Conservation (phyloP, 2,113 vertebrate species). For the Brachyhypopomus occidentalis region DNA sequence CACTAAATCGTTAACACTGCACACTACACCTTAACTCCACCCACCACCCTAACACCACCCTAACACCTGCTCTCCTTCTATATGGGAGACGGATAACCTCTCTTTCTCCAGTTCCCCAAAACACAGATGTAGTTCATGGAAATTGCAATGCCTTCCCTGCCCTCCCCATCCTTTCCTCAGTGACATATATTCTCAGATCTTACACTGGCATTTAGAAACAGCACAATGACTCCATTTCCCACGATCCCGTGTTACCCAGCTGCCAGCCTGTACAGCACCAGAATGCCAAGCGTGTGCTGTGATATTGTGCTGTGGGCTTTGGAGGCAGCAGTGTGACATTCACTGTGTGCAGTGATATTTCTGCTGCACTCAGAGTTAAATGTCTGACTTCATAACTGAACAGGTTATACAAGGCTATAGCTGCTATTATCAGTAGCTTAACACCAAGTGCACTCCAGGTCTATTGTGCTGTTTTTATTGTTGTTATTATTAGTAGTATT, state of each 20-base stretch:
- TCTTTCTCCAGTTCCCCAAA: neutral
- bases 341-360: constrained; percentile 34
- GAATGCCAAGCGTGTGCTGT: neutral
- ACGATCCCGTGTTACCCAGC: neutral
- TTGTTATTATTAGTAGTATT: neutral
- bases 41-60: neutral
- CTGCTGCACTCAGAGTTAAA: neutral
- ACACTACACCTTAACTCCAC: neutral
- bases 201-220: constrained; percentile 10
- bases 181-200: neutral
- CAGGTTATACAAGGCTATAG: neutral
- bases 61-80: no score
- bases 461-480: neutral
- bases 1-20: no score
- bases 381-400: neutral
- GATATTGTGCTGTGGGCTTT: no score
- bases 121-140: neutral
- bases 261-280: neutral
- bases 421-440: neutral
- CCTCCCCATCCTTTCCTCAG: neutral
- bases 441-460: no score
- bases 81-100: neutral
- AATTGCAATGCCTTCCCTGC: neutral
- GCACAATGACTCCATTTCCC: neutral
- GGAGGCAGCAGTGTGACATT: constrained; percentile 29